Percentiles rank a stretch among this genome's conserved stretches.
Conservation (phyloP, 2,888 invertebrate species). For the Mycalesis mineus region DNA sequence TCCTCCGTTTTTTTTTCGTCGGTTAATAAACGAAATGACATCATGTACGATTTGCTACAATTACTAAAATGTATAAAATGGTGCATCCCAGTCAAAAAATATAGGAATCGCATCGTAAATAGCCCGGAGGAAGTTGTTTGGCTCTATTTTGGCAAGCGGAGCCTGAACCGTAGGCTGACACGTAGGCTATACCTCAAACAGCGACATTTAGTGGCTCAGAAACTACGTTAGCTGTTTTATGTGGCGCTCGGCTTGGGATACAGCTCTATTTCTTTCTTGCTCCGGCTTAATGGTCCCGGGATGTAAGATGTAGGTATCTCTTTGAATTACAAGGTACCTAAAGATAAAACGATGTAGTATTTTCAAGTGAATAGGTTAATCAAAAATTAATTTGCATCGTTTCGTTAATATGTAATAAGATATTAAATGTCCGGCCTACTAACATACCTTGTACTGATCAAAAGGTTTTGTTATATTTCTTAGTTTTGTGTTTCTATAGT, state of each 20-base stretch:
- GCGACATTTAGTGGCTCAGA: slow-evolving; percentile 32
- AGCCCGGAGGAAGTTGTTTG: slow-evolving; percentile 12
- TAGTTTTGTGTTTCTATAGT: no score
- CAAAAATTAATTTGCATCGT: no score
- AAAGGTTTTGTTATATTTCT: no score
- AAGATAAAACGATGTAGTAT: no score
- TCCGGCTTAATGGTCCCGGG: slow-evolving; percentile 23
- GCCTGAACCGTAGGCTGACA: slow-evolving; percentile 24
- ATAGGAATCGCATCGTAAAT: slow-evolving; percentile 6
- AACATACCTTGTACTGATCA: no score
- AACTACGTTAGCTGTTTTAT: slow-evolving; percentile 33
- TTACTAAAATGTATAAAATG: background rate
- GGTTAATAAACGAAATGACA: no score
- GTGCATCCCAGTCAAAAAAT: slow-evolving; percentile 1
- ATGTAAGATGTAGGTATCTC: slow-evolving; percentile 19
- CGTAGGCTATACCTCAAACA: slow-evolving; percentile 30
- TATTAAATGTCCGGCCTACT: no score
- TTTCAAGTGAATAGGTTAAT: no score
- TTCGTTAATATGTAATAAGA: no score
- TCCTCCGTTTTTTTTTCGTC: no score
- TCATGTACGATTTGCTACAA: background rate
- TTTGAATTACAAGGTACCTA: slow-evolving; percentile 8
- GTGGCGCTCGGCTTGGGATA: slow-evolving; percentile 19
- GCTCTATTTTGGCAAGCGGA: slow-evolving; percentile 19
- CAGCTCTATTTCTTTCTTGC: slow-evolving; percentile 19